Evolutionary conservation across 2,113 vertebrate species (phyloP).

Genomic region (Gavialis gangeticus): DNA sequence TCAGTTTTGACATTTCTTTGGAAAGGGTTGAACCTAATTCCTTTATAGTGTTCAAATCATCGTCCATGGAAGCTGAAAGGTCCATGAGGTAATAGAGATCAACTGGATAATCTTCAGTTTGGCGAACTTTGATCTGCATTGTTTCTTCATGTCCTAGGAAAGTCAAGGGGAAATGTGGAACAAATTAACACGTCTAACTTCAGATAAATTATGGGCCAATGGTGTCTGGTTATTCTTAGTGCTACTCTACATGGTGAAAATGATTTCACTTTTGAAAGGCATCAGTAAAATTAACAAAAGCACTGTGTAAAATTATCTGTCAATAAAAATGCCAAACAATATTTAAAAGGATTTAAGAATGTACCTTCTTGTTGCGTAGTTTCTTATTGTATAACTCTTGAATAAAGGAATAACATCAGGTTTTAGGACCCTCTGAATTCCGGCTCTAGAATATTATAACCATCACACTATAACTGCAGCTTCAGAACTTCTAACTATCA

Average conservation of each 20-base stretch:
- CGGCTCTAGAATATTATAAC: conserved; percentile 28
- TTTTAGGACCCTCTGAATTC: conserved; percentile 24
- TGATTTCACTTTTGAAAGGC: not conserved
- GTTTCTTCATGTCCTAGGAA: conserved; percentile 86
- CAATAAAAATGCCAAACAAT: not conserved
- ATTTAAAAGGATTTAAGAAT: conserved; percentile 12
- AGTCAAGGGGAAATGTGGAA: conserved; percentile 1
- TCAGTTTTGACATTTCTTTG: conserved; percentile 93
- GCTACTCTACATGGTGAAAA: not conserved
- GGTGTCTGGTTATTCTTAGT: not conserved
- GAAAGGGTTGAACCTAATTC: conserved; percentile 91
- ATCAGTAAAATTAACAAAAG: not conserved
- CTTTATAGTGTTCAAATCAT: conserved; percentile 93
- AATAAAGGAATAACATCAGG: conserved; percentile 29
- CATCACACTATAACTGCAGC: not conserved
- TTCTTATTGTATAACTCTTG: conserved; percentile 45
- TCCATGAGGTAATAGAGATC: conserved; percentile 99
- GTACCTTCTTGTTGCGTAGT: not conserved
- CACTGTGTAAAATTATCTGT: not conserved
- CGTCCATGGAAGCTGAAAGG: conserved; percentile 94
- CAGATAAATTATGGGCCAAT: not conserved
- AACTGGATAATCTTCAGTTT: conserved; percentile 94
- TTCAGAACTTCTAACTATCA: conserved; percentile 25
- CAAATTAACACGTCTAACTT: conserved; percentile 2
- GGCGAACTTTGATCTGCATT: conserved; percentile 91